Conservation (phyloP, 1,140 invertebrate species). For the Euura saliciscinereae region DNA sequence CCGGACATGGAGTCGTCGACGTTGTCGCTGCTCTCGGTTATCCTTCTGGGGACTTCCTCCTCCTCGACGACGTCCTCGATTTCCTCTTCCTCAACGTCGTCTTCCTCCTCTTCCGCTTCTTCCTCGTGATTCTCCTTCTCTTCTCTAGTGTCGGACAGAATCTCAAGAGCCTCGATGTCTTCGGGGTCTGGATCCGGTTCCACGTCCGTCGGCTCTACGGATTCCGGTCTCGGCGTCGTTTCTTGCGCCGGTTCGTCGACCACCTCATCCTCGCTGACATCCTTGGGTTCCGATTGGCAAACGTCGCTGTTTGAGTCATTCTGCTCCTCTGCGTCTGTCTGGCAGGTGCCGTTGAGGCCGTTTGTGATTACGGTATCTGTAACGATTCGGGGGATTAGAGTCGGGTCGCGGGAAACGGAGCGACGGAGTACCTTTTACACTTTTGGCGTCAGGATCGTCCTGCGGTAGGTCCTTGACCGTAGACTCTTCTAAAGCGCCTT, state of each 20-base stretch:
- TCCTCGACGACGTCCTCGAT: conserved; percentile 13
- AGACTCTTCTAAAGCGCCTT: conserved; percentile 54
- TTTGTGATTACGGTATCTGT: conserved; percentile 52
- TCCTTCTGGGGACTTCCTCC: neutral
- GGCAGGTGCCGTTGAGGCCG: conserved; percentile 52
- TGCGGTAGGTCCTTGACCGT: conserved; percentile 52
- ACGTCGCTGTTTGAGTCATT: conserved; percentile 32
- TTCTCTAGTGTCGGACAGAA: conserved; percentile 32
- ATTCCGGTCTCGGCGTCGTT: conserved; percentile 22
- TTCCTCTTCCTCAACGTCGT: neutral
- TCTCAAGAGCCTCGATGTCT: conserved; percentile 38
- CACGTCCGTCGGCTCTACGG: conserved; percentile 24
- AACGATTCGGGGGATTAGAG: too few species aligned
- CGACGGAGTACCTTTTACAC: conserved; percentile 47
- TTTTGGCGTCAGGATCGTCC: conserved; percentile 37
- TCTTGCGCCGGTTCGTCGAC: conserved; percentile 20
- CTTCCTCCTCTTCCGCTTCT: conserved; percentile 32
- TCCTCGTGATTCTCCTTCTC: conserved; percentile 42
- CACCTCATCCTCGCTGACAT: conserved; percentile 24
- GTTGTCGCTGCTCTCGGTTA: neutral
- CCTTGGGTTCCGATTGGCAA: conserved; percentile 17
- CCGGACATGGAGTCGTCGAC: conserved; percentile 21
- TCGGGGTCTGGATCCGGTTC: conserved; percentile 25
- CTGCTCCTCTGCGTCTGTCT: conserved; percentile 48
- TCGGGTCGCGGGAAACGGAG: too few species aligned